Evolutionary conservation across 2,113 vertebrate species (phyloP).

Genomic region (Campylorhamphus procurvoides): DNA sequence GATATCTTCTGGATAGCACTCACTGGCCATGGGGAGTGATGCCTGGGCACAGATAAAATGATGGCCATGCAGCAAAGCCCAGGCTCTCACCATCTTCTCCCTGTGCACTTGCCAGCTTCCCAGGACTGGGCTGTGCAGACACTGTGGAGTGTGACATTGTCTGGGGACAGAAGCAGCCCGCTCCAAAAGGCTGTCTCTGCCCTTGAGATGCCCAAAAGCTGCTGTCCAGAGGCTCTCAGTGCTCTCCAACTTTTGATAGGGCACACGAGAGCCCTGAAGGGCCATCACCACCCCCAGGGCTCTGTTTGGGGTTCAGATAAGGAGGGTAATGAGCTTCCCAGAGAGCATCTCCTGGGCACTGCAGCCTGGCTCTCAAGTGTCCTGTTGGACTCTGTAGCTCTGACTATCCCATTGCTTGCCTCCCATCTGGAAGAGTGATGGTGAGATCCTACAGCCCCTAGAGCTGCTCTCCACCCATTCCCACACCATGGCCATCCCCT

Average conservation of each 20-base stretch:
- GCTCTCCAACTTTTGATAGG: neutral
- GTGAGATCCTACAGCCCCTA: neutral
- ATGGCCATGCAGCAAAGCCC: neutral
- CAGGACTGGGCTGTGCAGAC: neutral
- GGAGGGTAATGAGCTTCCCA: neutral
- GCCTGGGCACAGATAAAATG: fast-evolving
- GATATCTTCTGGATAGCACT: too few relatives aligned
- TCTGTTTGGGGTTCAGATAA: neutral
- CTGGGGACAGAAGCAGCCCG: neutral
- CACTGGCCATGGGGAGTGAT: fast-evolving
- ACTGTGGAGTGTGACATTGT: neutral
- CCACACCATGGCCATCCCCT: neutral
- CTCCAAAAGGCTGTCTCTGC: neutral
- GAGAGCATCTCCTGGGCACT: neutral
- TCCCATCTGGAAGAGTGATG: neutral
- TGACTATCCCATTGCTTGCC: neutral
- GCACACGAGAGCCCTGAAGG: fast-evolving
- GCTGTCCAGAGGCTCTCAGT: neutral
- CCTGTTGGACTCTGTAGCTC: neutral
- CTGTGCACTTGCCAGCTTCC: neutral
- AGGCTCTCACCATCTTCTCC: neutral
- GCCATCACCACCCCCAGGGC: fast-evolving
- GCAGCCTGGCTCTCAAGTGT: fast-evolving
- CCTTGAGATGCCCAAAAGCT: neutral
- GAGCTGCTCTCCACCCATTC: neutral